Evolutionary conservation across 1,140 invertebrate genomes (phyloP), one percentile per base, ranked within the genome.

Genomic region (Ceratina calcarata): DNA sequence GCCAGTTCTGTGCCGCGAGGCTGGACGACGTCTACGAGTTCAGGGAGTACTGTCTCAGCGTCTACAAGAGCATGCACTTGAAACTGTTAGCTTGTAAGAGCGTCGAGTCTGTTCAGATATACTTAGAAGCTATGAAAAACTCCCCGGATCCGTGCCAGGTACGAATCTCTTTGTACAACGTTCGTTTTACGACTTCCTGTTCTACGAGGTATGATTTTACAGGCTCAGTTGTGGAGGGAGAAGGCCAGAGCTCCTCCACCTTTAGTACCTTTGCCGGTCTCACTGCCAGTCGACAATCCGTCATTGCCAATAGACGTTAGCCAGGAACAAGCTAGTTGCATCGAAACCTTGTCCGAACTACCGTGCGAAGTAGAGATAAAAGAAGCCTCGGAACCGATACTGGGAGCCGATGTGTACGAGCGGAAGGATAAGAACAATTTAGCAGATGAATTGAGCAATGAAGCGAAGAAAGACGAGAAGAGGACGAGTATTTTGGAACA

Each of bases 71-170:
- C n/a, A 91, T 91, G 90, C 82, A 91, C 45, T 18, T 81, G 1
- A 87, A 90, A 57, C 66, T 91, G 8, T 70, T 89, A 18, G 60
- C 69, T 1, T 79, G 74, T 3, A 86, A 82, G 27, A 64, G 87
- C n/a, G 64, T 66, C 0, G 88, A 90, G 70, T 73, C 87, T 7
- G 89, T 89, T 7, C 83, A 90, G 24, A 89, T 90, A 74, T 91
- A 87, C 61, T 68, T 91, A 22, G 83, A 91, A 20, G 90, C 90
- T 6, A 90, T 91, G 89, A 86, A 61, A 16, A 91, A 89, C 77
- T 91, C 90, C 24, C 86, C 88, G 0, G 90, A 91, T 69, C 90
- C 90, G 22, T 91, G 90, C 73, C 90, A 91, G 82, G 90, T 91
- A 85, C 60, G 72, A 0, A 64, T 62, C 8, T 65, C 55, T 55